These are phyloP conservation scores for Neocloeon triangulifer DNA, from an alignment of 1,140 invertebrate species.

Conservation along the genomic window DNA sequence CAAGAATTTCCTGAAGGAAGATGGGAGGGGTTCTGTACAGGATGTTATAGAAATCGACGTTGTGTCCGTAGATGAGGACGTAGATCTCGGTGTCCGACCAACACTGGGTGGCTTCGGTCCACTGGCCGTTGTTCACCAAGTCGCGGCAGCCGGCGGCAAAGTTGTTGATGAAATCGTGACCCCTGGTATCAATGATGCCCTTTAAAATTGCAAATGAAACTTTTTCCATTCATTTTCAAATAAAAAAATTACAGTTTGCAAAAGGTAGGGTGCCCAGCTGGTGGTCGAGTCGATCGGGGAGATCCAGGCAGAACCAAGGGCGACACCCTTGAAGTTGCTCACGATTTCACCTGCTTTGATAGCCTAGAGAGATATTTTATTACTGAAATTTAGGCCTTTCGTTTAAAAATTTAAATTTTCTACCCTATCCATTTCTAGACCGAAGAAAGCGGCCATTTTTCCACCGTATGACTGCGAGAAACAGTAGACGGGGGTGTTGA, in stretches of 20 bases:
- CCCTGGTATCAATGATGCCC: slow-evolving; percentile 24
- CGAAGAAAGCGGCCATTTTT: slow-evolving; percentile 71
- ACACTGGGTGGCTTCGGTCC: slow-evolving; percentile 29
- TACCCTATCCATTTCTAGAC: slow-evolving; percentile 31
- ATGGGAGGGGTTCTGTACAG: slow-evolving; percentile 22
- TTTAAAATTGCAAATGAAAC: slow-evolving; percentile 10
- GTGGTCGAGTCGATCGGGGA: slow-evolving; percentile 56
- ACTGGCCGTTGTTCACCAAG: slow-evolving; percentile 20
- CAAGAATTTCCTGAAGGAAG: neutral
- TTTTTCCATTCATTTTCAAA: neutral
- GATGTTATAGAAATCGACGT: slow-evolving; percentile 64
- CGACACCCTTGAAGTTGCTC: slow-evolving; percentile 51
- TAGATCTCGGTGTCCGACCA: slow-evolving; percentile 37
- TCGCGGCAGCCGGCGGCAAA: slow-evolving; percentile 15
- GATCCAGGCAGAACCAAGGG: slow-evolving; percentile 69
- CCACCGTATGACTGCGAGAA: slow-evolving; percentile 72
- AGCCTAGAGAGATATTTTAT: slow-evolving; percentile 22
- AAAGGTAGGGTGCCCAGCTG: slow-evolving; percentile 55
- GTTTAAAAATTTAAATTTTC: neutral
- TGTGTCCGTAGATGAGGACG: slow-evolving; percentile 26
- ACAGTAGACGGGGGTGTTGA: slow-evolving; percentile 49
- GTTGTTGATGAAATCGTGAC: slow-evolving; percentile 15
- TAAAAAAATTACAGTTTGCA: slow-evolving; percentile 30
- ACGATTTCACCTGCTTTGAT: slow-evolving; percentile 33
- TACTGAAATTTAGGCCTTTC: neutral